These are phyloP conservation scores for Temnothorax rugatulus DNA, from an alignment of 2,888 invertebrate genomes.

Conservation along the genomic window DNA sequence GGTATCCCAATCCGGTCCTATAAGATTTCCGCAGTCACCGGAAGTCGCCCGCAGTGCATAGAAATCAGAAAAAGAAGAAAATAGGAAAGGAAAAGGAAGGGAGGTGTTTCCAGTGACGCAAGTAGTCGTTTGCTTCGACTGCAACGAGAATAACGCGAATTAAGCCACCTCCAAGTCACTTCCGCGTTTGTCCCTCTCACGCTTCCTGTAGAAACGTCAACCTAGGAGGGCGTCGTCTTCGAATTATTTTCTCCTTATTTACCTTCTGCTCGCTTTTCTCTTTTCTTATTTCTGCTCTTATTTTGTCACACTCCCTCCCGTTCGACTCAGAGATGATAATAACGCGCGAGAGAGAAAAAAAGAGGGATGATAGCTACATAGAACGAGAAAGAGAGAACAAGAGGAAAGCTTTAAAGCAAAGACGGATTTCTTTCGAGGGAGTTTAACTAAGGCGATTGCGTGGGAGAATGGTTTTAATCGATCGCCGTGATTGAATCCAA, in stretches of 20 bases:
- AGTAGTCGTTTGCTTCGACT: slow-evolving; percentile 67
- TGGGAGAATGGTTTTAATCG: slow-evolving; percentile 43
- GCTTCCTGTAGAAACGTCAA: slow-evolving; percentile 30
- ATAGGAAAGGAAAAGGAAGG: slow-evolving; percentile 27
- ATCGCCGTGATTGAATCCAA: slow-evolving; percentile 40
- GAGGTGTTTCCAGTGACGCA: slow-evolving; percentile 63
- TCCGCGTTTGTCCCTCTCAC: slow-evolving; percentile 20
- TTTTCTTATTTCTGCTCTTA: slow-evolving; percentile 34
- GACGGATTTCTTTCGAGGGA: slow-evolving; percentile 41
- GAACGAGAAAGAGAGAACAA: neutral
- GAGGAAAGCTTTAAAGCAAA: slow-evolving; percentile 35
- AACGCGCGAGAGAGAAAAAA: neutral
- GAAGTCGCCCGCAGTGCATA: slow-evolving; percentile 19
- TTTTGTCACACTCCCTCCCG: slow-evolving; percentile 29
- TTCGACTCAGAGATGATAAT: slow-evolving; percentile 20
- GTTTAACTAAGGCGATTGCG: slow-evolving; percentile 40
- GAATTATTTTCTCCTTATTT: slow-evolving; percentile 66
- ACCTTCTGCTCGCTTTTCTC: slow-evolving; percentile 26
- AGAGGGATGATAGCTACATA: neutral
- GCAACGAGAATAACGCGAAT: slow-evolving; percentile 66
- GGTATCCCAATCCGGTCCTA: slow-evolving; percentile 28
- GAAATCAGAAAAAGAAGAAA: slow-evolving; percentile 8
- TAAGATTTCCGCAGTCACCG: slow-evolving; percentile 65
- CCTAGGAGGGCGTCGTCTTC: slow-evolving; percentile 34
- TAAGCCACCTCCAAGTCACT: slow-evolving; percentile 63